Conservation (phyloP, 2,888 invertebrate genomes). For the Ptilodon capucinus region DNA sequence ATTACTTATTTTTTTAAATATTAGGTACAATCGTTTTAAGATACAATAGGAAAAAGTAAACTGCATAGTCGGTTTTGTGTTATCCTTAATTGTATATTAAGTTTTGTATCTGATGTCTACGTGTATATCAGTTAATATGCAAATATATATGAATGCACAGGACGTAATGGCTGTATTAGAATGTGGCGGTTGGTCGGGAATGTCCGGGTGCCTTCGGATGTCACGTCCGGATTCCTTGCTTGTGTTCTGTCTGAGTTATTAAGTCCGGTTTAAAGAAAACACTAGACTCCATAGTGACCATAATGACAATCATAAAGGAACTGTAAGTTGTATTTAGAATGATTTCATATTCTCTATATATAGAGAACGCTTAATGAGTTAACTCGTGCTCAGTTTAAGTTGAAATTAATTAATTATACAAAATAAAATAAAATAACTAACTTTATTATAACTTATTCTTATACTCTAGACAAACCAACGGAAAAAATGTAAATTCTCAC, state of each 20-base stretch:
- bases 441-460: background rate
- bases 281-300: too few relatives aligned
- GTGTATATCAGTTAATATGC: background rate
- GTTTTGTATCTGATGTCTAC: background rate
- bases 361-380: background rate
- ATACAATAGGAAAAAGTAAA: too few relatives aligned
- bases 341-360: too few relatives aligned
- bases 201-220: background rate
- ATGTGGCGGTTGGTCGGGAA: background rate
- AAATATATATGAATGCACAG: background rate
- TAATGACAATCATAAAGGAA: too few relatives aligned
- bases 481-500: conserved; percentile 1
- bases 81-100: too few relatives aligned
- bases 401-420: background rate
- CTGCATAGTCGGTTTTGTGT: too few relatives aligned
- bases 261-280: too few relatives aligned
- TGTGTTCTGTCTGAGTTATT: background rate
- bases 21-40: too few relatives aligned
- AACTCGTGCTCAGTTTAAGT: background rate
- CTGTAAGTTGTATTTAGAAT: too few relatives aligned
- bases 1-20: too few relatives aligned
- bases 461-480: background rate
- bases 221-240: conserved; percentile 1
- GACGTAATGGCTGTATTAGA: background rate
- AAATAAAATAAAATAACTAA: background rate